Conservation (phyloP, 64 coral and sea anemone species). For the Pocillopora verrucosa region DNA sequence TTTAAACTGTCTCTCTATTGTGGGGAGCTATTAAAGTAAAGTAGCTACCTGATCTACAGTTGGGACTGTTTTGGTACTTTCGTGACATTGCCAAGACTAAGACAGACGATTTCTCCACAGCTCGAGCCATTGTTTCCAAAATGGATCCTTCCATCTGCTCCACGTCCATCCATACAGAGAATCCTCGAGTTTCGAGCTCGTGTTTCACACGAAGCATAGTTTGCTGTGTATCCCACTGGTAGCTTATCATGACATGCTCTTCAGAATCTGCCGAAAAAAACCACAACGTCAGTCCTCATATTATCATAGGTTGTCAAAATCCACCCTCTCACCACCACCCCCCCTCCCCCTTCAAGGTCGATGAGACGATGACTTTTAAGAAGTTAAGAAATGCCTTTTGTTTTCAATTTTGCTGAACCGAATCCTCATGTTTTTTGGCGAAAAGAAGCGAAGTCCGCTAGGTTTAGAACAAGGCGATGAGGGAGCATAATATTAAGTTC, state of each 20-base stretch:
- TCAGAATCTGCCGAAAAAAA: conserved; percentile 23
- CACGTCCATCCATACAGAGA: conserved; percentile 45
- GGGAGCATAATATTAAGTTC: too few relatives aligned
- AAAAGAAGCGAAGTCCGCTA: too few relatives aligned
- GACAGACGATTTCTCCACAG: conserved; percentile 34
- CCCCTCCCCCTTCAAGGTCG: not conserved
- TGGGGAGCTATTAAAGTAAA: not conserved
- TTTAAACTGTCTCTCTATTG: not conserved
- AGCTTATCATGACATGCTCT: conserved; percentile 42
- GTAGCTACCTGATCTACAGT: conserved; percentile 42
- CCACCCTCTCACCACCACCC: not conserved
- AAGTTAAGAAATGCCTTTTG: not conserved
- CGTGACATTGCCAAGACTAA: conserved; percentile 32
- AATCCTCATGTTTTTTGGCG: too few relatives aligned
- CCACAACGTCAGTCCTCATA: too few relatives aligned
- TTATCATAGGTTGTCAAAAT: not conserved
- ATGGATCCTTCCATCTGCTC: conserved; percentile 49
- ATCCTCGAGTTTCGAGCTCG: conserved; percentile 1
- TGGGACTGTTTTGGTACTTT: conserved; percentile 48
- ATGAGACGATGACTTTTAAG: not conserved
- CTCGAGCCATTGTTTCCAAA: conserved; percentile 45
- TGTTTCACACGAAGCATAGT: conserved; percentile 29
- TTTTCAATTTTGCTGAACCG: too few relatives aligned
- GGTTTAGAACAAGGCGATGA: too few relatives aligned
- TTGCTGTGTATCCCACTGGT: conserved; percentile 46